Evolutionary conservation across 1,140 invertebrate genomes (phyloP).

Genomic region (Drosophila bocki): DNA sequence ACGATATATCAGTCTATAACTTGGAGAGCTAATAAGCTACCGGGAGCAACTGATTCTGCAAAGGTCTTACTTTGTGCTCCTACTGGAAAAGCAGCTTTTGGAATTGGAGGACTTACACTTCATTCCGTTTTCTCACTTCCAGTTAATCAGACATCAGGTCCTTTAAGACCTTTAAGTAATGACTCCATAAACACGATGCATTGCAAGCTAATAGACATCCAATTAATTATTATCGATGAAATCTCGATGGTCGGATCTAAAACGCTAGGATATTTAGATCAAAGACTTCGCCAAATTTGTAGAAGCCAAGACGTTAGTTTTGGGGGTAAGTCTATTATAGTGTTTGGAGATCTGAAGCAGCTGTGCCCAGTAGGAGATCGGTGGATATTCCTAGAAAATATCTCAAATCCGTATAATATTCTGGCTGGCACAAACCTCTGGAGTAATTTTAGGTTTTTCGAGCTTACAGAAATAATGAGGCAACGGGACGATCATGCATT

Average conservation of each 20-base stretch:
- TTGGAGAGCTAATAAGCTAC: too few species aligned
- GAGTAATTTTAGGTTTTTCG: slow-evolving; percentile 15
- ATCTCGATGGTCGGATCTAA: too few species aligned
- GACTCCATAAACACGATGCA: not conserved
- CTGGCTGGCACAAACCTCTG: too few species aligned
- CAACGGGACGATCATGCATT: slow-evolving; percentile 21
- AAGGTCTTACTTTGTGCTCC: not conserved
- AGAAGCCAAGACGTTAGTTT: not conserved
- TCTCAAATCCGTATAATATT: too few species aligned
- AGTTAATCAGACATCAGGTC: not conserved
- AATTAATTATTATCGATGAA: not conserved
- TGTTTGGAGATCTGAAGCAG: too few species aligned
- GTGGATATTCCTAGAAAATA: too few species aligned
- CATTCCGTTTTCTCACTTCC: not conserved
- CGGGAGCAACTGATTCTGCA: too few species aligned
- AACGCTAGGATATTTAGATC: not conserved
- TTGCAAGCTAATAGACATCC: not conserved
- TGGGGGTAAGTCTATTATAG: not conserved
- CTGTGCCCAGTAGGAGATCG: too few species aligned
- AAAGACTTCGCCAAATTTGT: not conserved
- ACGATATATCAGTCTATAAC: too few species aligned
- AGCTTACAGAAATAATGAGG: slow-evolving; percentile 28
- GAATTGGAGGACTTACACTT: not conserved
- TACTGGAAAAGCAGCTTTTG: not conserved
- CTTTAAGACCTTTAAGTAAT: not conserved